Conservation (phyloP, 2,113 vertebrate genomes). For the Laticauda laticaudata region DNA sequence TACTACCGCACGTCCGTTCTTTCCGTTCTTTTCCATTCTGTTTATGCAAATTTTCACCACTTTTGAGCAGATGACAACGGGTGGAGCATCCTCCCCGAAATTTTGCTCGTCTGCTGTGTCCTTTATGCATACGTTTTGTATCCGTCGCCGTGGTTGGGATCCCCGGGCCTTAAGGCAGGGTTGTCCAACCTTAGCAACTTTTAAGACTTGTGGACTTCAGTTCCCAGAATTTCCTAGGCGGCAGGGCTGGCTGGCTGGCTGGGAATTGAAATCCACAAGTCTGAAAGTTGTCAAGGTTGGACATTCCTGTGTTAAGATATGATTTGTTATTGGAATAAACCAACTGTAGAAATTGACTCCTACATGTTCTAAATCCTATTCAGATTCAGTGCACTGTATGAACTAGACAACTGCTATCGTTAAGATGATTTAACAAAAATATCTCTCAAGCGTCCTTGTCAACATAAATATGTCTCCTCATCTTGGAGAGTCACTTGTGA, state of each 20-base stretch:
- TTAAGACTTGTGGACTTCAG: neutral
- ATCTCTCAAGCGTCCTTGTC: neutral
- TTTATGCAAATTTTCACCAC: too few species aligned
- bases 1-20: too few species aligned
- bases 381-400: neutral
- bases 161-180: too few species aligned
- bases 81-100: too few species aligned
- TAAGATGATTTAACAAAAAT: neutral
- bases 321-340: neutral
- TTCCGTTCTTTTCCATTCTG: too few species aligned
- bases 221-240: neutral
- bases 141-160: too few species aligned
- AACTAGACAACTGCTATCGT: neutral
- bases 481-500: neutral
- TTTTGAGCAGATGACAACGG: too few species aligned
- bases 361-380: neutral
- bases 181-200: neutral
- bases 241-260: neutral
- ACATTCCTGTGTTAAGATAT: neutral
- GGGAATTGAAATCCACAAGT: neutral
- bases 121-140: too few species aligned
- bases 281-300: neutral
- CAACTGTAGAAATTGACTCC: neutral
- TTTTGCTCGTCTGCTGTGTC: too few species aligned
- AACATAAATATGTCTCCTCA: neutral